phyloP scores from a whole-genome alignment of 2,113 vertebrate species.

The Serinus canaria region DNA sequence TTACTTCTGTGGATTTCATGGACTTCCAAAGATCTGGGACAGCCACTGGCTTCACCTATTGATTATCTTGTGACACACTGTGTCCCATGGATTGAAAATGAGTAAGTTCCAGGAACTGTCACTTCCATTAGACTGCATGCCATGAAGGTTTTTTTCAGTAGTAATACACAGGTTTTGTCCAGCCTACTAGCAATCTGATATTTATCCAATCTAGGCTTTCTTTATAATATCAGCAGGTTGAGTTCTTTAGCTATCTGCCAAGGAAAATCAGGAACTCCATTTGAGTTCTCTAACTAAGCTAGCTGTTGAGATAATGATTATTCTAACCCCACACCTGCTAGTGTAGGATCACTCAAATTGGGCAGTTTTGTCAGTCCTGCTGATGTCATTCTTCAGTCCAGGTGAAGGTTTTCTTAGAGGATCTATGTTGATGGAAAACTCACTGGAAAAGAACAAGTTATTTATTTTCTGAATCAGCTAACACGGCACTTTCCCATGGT shows the following conservation, averaged over 20 bases:
- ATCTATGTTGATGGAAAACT: not conserved
- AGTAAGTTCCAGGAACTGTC: not conserved
- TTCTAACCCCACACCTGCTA: not conserved
- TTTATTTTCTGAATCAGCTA: not conserved
- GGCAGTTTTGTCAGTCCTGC: not conserved
- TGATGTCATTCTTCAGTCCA: not conserved
- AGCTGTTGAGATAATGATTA: not conserved
- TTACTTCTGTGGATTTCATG: not conserved
- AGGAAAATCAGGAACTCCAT: not conserved
- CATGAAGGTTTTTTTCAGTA: not conserved
- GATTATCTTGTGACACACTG: not conserved
- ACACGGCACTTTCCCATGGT: not conserved
- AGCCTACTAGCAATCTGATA: not conserved
- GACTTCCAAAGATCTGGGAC: not conserved
- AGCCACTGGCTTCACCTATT: not conserved
- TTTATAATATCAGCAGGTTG: not conserved
- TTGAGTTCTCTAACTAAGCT: not conserved
- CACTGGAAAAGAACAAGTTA: not conserved
- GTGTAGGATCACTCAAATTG: not conserved
- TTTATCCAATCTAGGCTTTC: not conserved
- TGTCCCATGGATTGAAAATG: not conserved
- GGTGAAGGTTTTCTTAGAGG: not conserved
- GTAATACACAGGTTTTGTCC: not conserved
- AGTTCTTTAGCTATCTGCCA: not conserved
- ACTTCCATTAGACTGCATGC: not conserved